A percentile compares a stretch with the other conserved stretches of the same genome.
Evolutionary conservation across 2,888 invertebrate genomes (phyloP).

Genomic region (Villa cingulata): DNA sequence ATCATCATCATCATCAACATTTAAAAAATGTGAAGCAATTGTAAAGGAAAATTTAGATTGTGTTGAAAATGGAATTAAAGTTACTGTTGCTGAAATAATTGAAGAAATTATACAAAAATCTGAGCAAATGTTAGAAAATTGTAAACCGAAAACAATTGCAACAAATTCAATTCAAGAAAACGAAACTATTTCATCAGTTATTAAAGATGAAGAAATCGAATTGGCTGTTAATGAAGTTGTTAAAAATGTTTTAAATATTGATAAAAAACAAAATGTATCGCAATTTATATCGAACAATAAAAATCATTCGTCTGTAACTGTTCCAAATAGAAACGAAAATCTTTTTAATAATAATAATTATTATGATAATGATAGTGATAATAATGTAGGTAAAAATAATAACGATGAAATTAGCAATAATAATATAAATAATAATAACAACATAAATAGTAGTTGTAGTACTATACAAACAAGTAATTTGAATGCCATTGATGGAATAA

Average conservation of each 20-base stretch:
- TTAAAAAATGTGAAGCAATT: constrained; percentile 25
- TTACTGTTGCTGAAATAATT: constrained; percentile 40
- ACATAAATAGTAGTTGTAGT: constrained; percentile 21
- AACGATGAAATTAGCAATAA: neutral
- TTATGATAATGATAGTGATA: constrained; percentile 1
- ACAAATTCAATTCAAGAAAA: constrained; percentile 17
- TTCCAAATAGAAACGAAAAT: neutral
- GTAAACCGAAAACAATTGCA: constrained; percentile 30
- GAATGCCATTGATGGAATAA: constrained; percentile 10
- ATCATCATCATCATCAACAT: constrained; percentile 1
- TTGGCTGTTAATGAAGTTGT: constrained; percentile 41
- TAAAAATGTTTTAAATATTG: constrained; percentile 37
- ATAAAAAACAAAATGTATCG: constrained; percentile 19
- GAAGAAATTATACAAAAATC: constrained; percentile 40
- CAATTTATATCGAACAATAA: too few species aligned
- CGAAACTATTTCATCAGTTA: constrained; percentile 27
- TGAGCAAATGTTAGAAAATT: constrained; percentile 38
- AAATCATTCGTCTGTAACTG: too few species aligned
- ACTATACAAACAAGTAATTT: constrained; percentile 3
- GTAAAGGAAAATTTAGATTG: constrained; percentile 19
- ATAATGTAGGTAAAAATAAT: neutral
- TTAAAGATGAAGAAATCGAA: constrained; percentile 42
- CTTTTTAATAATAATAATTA: constrained; percentile 1
- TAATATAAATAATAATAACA: constrained; percentile 1
- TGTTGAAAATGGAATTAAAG: constrained; percentile 33